A percentile compares a stretch with the other conserved stretches of the same genome.
Evolutionary conservation across 2,113 vertebrate species (phyloP).

Genomic region (Hippoglossus stenolepis): DNA sequence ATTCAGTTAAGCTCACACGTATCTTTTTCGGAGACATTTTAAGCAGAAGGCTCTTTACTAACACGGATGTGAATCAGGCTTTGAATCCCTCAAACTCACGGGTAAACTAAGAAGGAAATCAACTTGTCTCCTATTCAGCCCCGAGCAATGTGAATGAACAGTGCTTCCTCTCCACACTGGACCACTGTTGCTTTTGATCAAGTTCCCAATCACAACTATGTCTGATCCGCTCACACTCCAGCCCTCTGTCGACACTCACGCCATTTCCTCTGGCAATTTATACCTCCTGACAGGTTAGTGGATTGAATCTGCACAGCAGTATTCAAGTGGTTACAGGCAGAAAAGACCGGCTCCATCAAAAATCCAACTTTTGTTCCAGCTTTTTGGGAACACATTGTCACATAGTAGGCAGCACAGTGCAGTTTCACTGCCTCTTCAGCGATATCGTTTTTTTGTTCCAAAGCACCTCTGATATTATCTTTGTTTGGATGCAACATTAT

Average conservation of each 20-base stretch:
- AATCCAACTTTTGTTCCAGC: conserved; percentile 45
- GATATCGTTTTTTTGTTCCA: conserved; percentile 39
- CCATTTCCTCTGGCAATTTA: conserved; percentile 50
- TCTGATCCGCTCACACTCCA: conserved; percentile 48
- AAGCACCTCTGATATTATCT: conserved; percentile 47
- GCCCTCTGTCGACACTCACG: conserved; percentile 31
- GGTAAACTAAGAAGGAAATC: conserved; percentile 41
- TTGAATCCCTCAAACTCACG: conserved; percentile 3
- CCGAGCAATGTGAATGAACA: conserved; percentile 32
- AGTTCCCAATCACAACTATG: conserved; percentile 62
- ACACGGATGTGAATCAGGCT: conserved; percentile 14
- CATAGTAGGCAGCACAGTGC: neutral
- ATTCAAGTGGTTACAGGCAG: conserved; percentile 38
- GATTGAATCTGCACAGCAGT: conserved; percentile 46
- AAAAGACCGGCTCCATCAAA: conserved; percentile 31
- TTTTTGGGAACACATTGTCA: conserved; percentile 35
- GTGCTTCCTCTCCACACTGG: conserved; percentile 27
- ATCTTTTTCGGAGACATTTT: conserved; percentile 25
- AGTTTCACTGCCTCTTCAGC: conserved; percentile 45
- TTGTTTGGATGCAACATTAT: conserved; percentile 34
- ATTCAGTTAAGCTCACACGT: conserved; percentile 17
- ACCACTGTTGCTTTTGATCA: conserved; percentile 64
- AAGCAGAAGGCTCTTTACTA: conserved; percentile 3
- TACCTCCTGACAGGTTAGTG: conserved; percentile 52
- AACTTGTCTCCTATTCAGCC: conserved; percentile 39